These are phyloP conservation scores for Desoria tigrina DNA, from an alignment of 2,888 invertebrate genomes.

Conservation along the genomic window DNA sequence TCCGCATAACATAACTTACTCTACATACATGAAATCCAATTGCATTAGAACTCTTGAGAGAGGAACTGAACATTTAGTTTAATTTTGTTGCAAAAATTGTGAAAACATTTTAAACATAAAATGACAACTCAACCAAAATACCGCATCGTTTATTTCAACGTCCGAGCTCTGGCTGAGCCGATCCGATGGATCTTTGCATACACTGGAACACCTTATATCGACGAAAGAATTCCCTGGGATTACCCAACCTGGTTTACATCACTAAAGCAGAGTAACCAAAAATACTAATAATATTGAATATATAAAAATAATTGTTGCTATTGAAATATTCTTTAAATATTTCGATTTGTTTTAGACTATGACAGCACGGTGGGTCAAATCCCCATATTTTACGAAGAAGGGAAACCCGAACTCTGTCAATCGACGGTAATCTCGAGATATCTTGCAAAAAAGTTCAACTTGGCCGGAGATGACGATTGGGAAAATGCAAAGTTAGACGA, in stretches of 20 bases:
- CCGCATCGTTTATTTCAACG: conserved; percentile 25
- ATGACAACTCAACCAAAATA: no score
- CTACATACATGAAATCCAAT: no score
- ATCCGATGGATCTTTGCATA: conserved; percentile 37
- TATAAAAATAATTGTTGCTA: no score
- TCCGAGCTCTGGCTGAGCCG: conserved; percentile 25
- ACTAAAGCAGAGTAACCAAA: conserved; percentile 24
- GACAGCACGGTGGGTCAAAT: no score
- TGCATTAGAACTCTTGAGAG: no score
- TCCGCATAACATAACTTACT: no score
- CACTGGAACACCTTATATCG: conserved; percentile 22
- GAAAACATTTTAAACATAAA: no score
- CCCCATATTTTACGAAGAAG: conserved; percentile 52
- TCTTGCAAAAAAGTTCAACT: conserved; percentile 48
- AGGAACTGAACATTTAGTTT: no score
- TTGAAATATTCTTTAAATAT: no score
- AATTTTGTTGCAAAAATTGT: no score
- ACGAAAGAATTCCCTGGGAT: conserved; percentile 32
- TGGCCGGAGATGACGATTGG: conserved; percentile 29
- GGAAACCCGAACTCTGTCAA: conserved; percentile 49
- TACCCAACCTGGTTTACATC: conserved; percentile 28
- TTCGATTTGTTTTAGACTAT: no score
- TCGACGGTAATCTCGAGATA: conserved; percentile 53
- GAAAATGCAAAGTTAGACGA: conserved; percentile 35
- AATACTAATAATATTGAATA: background rate